A percentile compares a stretch with the other conserved stretches of the same genome.
These are phyloP conservation scores for Steinernema scapterisci DNA, from an alignment of 2,888 invertebrate species.

Conservation along the genomic window DNA sequence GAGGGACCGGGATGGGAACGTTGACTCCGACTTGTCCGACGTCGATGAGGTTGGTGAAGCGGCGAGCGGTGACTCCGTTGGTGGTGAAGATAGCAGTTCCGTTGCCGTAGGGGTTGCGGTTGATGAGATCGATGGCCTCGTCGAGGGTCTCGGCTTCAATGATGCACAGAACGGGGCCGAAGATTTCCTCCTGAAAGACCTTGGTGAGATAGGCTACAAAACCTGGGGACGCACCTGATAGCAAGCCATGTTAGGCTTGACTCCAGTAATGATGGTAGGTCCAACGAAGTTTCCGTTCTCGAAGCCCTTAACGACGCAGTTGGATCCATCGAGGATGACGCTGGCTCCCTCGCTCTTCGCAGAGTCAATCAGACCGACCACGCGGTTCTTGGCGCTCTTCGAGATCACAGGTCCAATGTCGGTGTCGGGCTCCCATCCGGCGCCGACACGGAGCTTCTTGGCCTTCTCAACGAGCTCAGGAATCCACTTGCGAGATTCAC, in stretches of 20 bases:
- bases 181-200: slow-evolving; percentile 81
- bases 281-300: slow-evolving; percentile 98
- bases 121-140: slow-evolving; percentile 89
- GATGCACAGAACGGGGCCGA: slow-evolving; percentile 91
- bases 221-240: slow-evolving; percentile 55
- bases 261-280: slow-evolving; percentile 87
- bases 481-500: slow-evolving; percentile 89
- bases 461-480: slow-evolving; percentile 85
- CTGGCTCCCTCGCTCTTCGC: slow-evolving; percentile 77
- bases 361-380: slow-evolving; percentile 69
- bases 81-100: slow-evolving; percentile 98
- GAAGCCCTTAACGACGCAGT: slow-evolving; percentile 80
- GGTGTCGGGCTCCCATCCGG: slow-evolving; percentile 72
- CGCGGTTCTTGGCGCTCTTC: slow-evolving; percentile 82
- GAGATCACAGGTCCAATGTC: slow-evolving; percentile 87
- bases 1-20: slow-evolving; percentile 96
- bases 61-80: slow-evolving; percentile 90
- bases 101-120: slow-evolving; percentile 93
- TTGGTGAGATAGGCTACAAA: not conserved
- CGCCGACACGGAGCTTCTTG: slow-evolving; percentile 81
- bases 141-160: slow-evolving; percentile 87
- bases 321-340: slow-evolving; percentile 85
- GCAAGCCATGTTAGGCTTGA: slow-evolving; percentile 71
- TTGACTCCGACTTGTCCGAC: slow-evolving; percentile 72
- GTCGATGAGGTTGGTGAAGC: slow-evolving; percentile 64